Evolutionary conservation across 2,797 vertebrate species (phyloP), one percentile per base, ranked within the genome.

Genomic region (Cryptoprocta ferox): DNA sequence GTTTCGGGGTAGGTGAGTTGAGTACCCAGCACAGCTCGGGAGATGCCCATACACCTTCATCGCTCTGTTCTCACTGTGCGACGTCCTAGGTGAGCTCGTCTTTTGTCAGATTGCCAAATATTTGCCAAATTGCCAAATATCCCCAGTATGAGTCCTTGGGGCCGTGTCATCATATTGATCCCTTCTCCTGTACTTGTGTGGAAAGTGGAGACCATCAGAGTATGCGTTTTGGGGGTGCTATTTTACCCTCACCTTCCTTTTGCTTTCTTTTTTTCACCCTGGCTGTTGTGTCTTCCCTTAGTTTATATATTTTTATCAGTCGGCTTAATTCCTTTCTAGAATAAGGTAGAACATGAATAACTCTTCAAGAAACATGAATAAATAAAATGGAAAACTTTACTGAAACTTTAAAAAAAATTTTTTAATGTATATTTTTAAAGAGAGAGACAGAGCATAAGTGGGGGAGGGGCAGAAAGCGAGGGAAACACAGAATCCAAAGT

Each of bases 311-410:
- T 87, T 30, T 87, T 84, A 13, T 56, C n/a, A 75, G 59, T 71
- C 12, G 87, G 30, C 28, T 91, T 56, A 80, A 71, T 91, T 95
- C 65, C 45, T 92, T 84, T 94, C 50, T 78, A 84, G 42, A 84
- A 26, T 73, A 87, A 92, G 32, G 14, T 68, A 42, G 21, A 50
- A 71, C 70, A 39, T 45, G 42, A 95, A 30, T 82, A 94, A 83
- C 50, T 86, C 42, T 66, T 32, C 78, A 63, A 37, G 82, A 63
- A 63, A 59, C n/a, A 45, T 42, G 76, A 82, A 73, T 50, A 61
- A 80, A 35, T 82, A 61, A 79, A 80, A 61, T 32, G 37, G 9
- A 70, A 75, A 10, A 68, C 5, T 19, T 91, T 35, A 83, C 70
- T 56, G n/a, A 84, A 81, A 75, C 32, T 26, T 26, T 85, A 15